These are phyloP conservation scores for Plagodis dolabraria DNA, from an alignment of 2,888 invertebrate genomes.

Conservation along the genomic window DNA sequence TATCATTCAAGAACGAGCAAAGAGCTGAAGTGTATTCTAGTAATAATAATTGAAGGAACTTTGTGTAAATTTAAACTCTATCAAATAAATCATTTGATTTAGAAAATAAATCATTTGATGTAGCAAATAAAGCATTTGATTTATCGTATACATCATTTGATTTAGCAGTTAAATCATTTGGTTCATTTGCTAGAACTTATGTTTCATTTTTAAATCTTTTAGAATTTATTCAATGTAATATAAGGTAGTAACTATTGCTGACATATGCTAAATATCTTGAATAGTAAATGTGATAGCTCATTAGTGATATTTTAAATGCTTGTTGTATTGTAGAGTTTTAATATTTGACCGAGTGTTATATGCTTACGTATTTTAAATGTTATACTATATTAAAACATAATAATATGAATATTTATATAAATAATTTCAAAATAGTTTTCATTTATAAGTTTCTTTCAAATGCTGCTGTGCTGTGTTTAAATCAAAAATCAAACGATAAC, in stretches of 20 bases:
- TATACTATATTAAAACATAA: background rate
- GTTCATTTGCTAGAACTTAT: too few species aligned
- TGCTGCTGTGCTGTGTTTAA: too few species aligned
- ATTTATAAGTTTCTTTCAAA: too few species aligned
- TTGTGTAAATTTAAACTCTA: background rate
- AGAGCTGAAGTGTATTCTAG: slow-evolving; percentile 74
- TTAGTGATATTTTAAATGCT: slow-evolving; percentile 68
- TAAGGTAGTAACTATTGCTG: background rate
- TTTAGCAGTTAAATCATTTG: too few species aligned
- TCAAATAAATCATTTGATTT: too few species aligned
- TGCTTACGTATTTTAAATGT: slow-evolving; percentile 28
- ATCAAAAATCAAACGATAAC: too few species aligned
- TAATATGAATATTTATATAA: background rate
- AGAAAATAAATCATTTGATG: too few species aligned
- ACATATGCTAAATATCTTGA: slow-evolving; percentile 28
- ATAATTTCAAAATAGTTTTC: background rate
- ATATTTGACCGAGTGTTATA: slow-evolving; percentile 20
- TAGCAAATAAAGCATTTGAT: too few species aligned
- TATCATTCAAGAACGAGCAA: slow-evolving; percentile 45
- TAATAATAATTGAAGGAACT: slow-evolving; percentile 60
- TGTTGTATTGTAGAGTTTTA: slow-evolving; percentile 37
- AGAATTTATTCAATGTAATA: too few species aligned
- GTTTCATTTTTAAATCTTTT: too few species aligned
- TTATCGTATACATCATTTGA: too few species aligned
- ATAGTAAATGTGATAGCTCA: slow-evolving; percentile 58